Evolutionary conservation across 2,888 invertebrate species (phyloP).

Genomic region (Leucania comma): DNA sequence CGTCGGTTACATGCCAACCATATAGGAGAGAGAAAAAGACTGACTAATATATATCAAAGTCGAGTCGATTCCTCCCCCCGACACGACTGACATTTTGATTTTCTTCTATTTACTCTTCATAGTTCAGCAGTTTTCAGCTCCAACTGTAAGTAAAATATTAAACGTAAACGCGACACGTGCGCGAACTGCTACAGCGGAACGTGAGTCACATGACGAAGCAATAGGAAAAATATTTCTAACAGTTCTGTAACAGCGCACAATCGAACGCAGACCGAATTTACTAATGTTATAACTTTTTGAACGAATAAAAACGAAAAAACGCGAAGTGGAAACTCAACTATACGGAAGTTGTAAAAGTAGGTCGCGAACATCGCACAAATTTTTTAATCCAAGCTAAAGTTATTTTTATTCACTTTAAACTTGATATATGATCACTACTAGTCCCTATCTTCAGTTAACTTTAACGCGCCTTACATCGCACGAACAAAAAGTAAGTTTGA

Average conservation of each 20-base stretch:
- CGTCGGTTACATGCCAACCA: constrained; percentile 88
- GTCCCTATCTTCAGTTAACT: constrained; percentile 63
- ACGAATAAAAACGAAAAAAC: constrained; percentile 69
- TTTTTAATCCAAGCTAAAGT: constrained; percentile 59
- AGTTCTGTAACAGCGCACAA: constrained; percentile 65
- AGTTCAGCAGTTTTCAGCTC: constrained; percentile 65
- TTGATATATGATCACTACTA: constrained; percentile 73
- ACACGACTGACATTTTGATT: constrained; percentile 83
- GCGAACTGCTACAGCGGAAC: constrained; percentile 55
- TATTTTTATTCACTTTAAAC: constrained; percentile 72
- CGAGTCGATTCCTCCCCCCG: constrained; percentile 93
- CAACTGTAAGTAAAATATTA: constrained; percentile 73
- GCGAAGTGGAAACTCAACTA: constrained; percentile 79
- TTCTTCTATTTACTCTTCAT: constrained; percentile 70
- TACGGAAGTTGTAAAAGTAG: constrained; percentile 87
- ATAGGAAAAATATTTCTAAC: constrained; percentile 75
- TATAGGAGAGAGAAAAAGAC: constrained; percentile 96
- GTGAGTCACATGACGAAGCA: constrained; percentile 77
- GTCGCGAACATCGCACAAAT: constrained; percentile 82
- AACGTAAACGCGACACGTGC: constrained; percentile 63
- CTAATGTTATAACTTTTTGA: constrained; percentile 56
- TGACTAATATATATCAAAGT: constrained; percentile 91
- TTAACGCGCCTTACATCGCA: constrained; percentile 61
- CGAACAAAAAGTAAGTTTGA: constrained; percentile 71
- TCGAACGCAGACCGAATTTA: constrained; percentile 62